Evolutionary conservation across 2,888 invertebrate genomes (phyloP).

Genomic region (Tetranychus truncatus): DNA sequence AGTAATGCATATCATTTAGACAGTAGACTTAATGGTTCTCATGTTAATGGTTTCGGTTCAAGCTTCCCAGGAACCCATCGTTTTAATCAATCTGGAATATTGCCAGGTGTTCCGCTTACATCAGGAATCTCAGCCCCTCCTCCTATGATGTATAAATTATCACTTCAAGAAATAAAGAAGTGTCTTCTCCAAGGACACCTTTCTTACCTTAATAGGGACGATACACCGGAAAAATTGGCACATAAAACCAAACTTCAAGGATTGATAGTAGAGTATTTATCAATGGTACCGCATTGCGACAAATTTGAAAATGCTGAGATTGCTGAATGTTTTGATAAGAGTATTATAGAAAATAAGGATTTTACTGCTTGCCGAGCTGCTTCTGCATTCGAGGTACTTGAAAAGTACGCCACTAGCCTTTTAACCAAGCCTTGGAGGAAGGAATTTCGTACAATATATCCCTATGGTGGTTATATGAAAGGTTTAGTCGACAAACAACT

Average conservation of each 20-base stretch:
- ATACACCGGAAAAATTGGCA: constrained; percentile 25
- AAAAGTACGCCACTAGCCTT: constrained; percentile 65
- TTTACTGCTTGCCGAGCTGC: constrained; percentile 64
- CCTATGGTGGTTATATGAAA: constrained; percentile 69
- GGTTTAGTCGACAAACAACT: constrained; percentile 66
- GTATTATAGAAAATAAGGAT: constrained; percentile 33
- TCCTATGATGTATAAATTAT: background rate
- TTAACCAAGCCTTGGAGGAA: constrained; percentile 71
- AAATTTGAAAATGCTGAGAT: constrained; percentile 25
- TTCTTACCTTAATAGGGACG: constrained; percentile 26
- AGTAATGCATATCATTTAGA: background rate
- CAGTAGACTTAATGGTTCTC: background rate
- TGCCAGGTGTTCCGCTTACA: background rate
- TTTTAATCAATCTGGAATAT: background rate
- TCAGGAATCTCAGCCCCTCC: background rate
- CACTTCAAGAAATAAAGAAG: background rate
- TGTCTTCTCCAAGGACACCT: constrained; percentile 22
- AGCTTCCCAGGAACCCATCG: background rate
- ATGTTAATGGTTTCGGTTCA: background rate
- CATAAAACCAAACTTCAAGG: constrained; percentile 24
- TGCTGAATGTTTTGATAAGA: constrained; percentile 23
- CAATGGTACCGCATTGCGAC: constrained; percentile 23
- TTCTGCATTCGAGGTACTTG: constrained; percentile 63
- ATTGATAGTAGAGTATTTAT: constrained; percentile 25
- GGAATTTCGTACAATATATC: constrained; percentile 40